A percentile compares a stretch with the other conserved stretches of the same genome.
These are phyloP conservation scores for Centropristis striata DNA, from an alignment of 2,113 vertebrate genomes.

Conservation along the genomic window DNA sequence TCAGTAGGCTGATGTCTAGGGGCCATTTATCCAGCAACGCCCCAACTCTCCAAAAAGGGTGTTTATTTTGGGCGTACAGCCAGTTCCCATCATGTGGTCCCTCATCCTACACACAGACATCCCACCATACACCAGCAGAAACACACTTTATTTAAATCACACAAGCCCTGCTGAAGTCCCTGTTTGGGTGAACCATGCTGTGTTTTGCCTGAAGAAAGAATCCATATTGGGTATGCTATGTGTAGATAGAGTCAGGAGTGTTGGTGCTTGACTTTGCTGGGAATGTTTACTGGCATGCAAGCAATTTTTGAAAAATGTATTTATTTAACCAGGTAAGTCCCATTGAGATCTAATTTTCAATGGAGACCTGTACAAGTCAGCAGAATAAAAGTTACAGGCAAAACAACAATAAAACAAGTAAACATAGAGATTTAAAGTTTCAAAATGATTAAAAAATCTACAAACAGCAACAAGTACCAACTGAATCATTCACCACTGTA, in stretches of 20 bases:
- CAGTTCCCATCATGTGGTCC: constrained; percentile 62
- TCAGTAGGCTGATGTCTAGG: constrained; percentile 37
- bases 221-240: constrained; percentile 27
- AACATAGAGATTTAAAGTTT: too few relatives aligned
- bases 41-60: constrained; percentile 33
- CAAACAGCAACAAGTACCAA: too few relatives aligned
- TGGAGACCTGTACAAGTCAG: too few relatives aligned
- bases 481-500: too few relatives aligned
- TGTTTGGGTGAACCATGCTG: constrained; percentile 12
- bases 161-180: constrained; percentile 12
- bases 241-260: constrained; percentile 10
- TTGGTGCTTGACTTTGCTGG: constrained; percentile 1
- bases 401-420: too few relatives aligned
- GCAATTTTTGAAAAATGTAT: too few relatives aligned
- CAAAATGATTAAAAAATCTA: too few relatives aligned
- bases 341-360: too few relatives aligned
- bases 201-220: constrained; percentile 30
- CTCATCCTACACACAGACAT: constrained; percentile 36
- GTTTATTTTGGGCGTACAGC: constrained; percentile 62
- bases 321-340: too few relatives aligned
- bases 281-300: constrained; percentile 1
- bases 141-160: constrained; percentile 4
- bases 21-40: constrained; percentile 58
- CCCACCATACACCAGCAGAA: constrained; percentile 30
- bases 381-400: too few relatives aligned